phyloP scores from a whole-genome alignment of 2,797 vertebrate species.

The Buceros bicornis region DNA sequence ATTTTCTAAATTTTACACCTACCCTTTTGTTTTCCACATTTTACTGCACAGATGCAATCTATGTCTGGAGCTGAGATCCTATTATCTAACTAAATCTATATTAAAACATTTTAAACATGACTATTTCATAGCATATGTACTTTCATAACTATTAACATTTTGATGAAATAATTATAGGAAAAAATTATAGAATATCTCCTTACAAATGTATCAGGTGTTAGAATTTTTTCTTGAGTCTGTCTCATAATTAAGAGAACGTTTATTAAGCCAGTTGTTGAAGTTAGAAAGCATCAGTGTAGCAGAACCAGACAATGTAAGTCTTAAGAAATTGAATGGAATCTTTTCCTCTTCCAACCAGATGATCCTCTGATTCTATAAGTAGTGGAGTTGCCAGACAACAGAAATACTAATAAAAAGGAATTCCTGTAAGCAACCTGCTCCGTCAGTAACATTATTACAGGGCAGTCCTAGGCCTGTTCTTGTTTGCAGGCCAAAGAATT shows the following conservation, averaged over 20 bases:
- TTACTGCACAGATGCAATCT: neutral
- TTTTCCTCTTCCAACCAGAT: neutral
- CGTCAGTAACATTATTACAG: neutral
- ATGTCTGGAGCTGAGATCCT: neutral
- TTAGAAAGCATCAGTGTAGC: neutral
- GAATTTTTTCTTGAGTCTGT: neutral
- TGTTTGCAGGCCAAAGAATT: neutral
- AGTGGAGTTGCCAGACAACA: neutral
- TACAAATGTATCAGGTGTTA: neutral
- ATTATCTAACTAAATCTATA: neutral
- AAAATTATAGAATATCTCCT: neutral
- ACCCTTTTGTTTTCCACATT: neutral
- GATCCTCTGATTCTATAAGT: too few relatives aligned
- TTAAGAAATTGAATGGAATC: neutral
- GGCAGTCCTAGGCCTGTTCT: neutral
- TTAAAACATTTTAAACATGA: neutral
- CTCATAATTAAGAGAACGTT: neutral
- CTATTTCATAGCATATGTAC: neutral
- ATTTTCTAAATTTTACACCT: neutral
- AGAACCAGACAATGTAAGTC: neutral
- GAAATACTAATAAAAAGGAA: neutral
- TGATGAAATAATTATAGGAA: neutral
- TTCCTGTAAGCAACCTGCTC: neutral
- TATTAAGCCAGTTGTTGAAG: neutral
- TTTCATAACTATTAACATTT: neutral